Evolutionary conservation across 2,888 invertebrate species (phyloP), one percentile per base, ranked within the genome.

Genomic region (Lithophane socia): DNA sequence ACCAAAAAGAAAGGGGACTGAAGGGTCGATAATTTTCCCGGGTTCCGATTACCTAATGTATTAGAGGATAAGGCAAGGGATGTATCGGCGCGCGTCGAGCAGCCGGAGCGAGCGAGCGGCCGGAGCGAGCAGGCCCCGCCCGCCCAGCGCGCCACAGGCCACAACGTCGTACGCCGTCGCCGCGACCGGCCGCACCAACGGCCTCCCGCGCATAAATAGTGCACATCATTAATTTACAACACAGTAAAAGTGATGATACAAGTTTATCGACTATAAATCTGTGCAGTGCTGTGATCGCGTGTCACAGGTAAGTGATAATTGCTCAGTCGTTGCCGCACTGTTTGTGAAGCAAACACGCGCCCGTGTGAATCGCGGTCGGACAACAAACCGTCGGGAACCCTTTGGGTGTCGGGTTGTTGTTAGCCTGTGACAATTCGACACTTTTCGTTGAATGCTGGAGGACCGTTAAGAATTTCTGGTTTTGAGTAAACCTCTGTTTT

Each of bases 241-340:
- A 93, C 93, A 95, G 94, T 96, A 95, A 95, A 94, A 95, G 96
- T 96, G 96, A 96, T 96, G 94, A 95, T 95, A 95, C 94, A 91
- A 94, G 95, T 96, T 96, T 95, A 96, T 96, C 94, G 95, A 94
- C 96, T 92, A 95, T 96, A 95, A 96, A 96, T 94, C 95, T 95
- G 95, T 95, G 94, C 92, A 93, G 95, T 95, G 95, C 94, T 93
- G 95, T 95, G 96, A 94, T 95, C 95, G 94, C 94, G 93, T 94
- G 95, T 96, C 94, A 90, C 96, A 96, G 96, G 96, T 96, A 95
- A 96, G 96, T 96, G 96, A 94, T 96, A 96, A 96, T 96, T 96
- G 95, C 91, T 94, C 92, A 92, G 92, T 93, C 93, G 93, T 92
- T 91, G 94, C 93, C 93, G 94, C 93, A 88, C 85, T 94, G 94